A percentile compares a stretch with the other conserved stretches of the same genome.
These are phyloP conservation scores for Lontra canadensis DNA, from an alignment of 2,113 vertebrate species.

Conservation along the genomic window DNA sequence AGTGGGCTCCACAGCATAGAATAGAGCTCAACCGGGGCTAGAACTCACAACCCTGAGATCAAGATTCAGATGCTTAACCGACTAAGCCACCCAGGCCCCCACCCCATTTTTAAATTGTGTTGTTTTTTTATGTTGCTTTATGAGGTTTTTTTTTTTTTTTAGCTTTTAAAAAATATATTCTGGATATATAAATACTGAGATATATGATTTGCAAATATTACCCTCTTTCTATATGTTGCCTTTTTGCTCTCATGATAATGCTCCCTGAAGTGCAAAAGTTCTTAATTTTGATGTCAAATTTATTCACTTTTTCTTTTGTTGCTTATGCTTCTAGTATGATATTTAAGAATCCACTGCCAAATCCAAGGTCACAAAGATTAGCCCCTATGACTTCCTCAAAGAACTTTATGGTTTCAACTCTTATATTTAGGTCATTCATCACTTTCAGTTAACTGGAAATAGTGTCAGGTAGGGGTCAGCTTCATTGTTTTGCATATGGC, in stretches of 20 bases:
- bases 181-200: not conserved
- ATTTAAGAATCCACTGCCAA: not conserved
- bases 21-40: not conserved
- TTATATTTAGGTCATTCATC: not conserved
- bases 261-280: not conserved
- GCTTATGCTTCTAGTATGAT: not conserved
- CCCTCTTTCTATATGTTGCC: not conserved
- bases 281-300: not conserved
- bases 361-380: not conserved
- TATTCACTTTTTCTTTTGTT: not conserved
- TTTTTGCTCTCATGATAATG: conserved; percentile 30
- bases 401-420: not conserved
- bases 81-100: not conserved
- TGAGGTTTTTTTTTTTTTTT: not conserved
- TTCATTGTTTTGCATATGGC: not conserved
- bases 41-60: not conserved
- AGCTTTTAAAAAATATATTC: not conserved
- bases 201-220: not conserved
- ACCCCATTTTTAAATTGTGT: not conserved
- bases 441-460: not conserved
- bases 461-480: not conserved
- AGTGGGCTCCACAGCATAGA: no score
- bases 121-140: not conserved
- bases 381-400: not conserved
- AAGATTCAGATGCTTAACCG: not conserved